phyloP scores from a whole-genome alignment of 2,113 vertebrate species.

The Azemiops feae region DNA sequence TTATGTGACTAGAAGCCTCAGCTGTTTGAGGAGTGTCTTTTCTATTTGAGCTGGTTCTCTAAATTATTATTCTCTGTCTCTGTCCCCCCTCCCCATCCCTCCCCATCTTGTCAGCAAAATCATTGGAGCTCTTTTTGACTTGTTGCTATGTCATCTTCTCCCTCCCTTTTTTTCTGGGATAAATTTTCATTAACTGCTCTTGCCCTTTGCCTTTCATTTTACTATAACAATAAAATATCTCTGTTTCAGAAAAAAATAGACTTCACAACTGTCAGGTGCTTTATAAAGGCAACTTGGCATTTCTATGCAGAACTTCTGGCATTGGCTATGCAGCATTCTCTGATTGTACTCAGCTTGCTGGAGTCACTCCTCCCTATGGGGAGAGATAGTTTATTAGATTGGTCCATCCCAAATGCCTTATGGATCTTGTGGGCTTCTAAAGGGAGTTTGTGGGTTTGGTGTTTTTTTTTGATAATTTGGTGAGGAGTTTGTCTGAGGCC shows the following conservation, averaged over 20 bases:
- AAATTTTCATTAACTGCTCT: not conserved
- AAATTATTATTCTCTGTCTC: not conserved
- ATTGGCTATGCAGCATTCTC: not conserved
- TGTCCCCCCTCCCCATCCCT: too few relatives aligned
- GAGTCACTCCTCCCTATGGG: not conserved
- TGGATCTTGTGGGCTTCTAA: not conserved
- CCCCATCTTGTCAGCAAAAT: not conserved
- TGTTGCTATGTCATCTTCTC: not conserved
- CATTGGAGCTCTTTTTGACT: not conserved
- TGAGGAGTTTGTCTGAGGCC: not conserved
- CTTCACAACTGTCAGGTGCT: not conserved
- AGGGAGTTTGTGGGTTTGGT: not conserved
- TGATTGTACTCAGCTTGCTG: not conserved
- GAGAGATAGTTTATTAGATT: not conserved
- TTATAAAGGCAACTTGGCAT: not conserved
- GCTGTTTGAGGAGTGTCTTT: not conserved
- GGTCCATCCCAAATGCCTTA: not conserved
- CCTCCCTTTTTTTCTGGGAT: not conserved
- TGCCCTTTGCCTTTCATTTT: not conserved
- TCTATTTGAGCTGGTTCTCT: not conserved
- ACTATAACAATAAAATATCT: not conserved
- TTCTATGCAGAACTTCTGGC: not conserved
- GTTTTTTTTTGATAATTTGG: not conserved
- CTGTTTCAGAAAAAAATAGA: not conserved
- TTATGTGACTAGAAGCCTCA: not conserved